Evolutionary conservation across 2,888 invertebrate species (phyloP), one percentile per base, ranked within the genome.

Genomic region (Scaptomyza flava): DNA sequence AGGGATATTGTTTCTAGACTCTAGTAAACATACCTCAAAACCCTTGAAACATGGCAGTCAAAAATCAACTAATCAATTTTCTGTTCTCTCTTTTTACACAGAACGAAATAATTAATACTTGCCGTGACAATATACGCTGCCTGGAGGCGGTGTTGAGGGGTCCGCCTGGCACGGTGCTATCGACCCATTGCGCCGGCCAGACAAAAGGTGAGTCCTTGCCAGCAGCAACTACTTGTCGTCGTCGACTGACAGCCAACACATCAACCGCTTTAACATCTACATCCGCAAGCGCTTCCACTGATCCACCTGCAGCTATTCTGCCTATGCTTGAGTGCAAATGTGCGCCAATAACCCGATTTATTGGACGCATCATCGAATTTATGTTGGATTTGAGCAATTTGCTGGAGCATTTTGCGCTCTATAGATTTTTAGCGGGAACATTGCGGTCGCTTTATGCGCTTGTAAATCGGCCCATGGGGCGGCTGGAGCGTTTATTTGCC

Each of bases 121-220:
- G 98, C 93, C 95, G 96, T 84, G 96, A 97, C 89, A 97, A 98
- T 92, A 95, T 97, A 89, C 95, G 94, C 90, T 95, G 96, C 89
- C 93, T 98, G 92, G 95, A 95, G 90, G 94, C 95, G 56, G 94
- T 96, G 58, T 90, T 96, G 79, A 94, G 94, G 72, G 92, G 93
- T 46, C 92, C 93, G 62, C 91, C 91, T 48, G 89, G 91, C 82
- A 93, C 93, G 64, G 91, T 93, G 64, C 90, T 94, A 72, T 93
- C 94, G 66, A 87, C 93, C 46, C 91, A 93, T 47, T 92, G 94
- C 85, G 93, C 93, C 87, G 92, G 93, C 87, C 94, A 94, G 78
- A 93, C 94, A 68, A 93, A 93, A 93, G 94, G 95, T 95, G 91
- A 92, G 92, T 92, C 81, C 74, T 68, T 74, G 77, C 64, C 78